Evolutionary conservation across 2,888 invertebrate species (phyloP).

Genomic region (Dicranocentrus wangi): DNA sequence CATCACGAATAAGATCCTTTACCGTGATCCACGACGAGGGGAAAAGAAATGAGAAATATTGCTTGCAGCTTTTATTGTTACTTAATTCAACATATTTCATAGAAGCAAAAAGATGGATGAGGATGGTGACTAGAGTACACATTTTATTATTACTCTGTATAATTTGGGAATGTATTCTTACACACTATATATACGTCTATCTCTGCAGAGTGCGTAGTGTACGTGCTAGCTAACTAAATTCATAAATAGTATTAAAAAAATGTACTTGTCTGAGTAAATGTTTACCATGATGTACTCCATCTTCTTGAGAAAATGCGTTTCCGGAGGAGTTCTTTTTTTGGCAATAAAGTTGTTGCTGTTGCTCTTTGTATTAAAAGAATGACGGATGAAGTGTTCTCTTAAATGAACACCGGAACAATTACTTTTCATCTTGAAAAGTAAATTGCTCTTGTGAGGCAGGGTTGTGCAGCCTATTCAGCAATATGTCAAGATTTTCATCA

Average conservation of each 20-base stretch:
- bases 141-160: no score
- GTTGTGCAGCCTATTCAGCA: no score
- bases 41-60: slow-evolving; percentile 3
- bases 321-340: not conserved
- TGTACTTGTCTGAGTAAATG: no score
- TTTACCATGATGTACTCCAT: slow-evolving; percentile 36
- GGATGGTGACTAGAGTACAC: not conserved
- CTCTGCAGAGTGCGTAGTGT: no score
- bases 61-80: slow-evolving; percentile 8
- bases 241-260: no score
- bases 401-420: slow-evolving; percentile 35
- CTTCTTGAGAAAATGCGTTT: not conserved
- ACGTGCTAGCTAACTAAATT: no score
- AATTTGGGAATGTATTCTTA: no score
- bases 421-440: not conserved
- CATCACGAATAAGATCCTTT: slow-evolving; percentile 2
- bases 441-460: no score
- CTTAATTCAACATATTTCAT: slow-evolving; percentile 29
- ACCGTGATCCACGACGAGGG: not conserved
- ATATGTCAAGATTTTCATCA: slow-evolving; percentile 6
- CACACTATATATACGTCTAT: no score
- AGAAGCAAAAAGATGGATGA: slow-evolving; percentile 27
- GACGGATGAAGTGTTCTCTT: slow-evolving; percentile 51
- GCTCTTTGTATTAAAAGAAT: slow-evolving; percentile 18
- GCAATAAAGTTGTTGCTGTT: slow-evolving; percentile 9